Percentiles rank a stretch among this genome's conserved stretches.
phyloP scores from a whole-genome alignment of 2,888 invertebrate species.

The Dioctria linearis region DNA sequence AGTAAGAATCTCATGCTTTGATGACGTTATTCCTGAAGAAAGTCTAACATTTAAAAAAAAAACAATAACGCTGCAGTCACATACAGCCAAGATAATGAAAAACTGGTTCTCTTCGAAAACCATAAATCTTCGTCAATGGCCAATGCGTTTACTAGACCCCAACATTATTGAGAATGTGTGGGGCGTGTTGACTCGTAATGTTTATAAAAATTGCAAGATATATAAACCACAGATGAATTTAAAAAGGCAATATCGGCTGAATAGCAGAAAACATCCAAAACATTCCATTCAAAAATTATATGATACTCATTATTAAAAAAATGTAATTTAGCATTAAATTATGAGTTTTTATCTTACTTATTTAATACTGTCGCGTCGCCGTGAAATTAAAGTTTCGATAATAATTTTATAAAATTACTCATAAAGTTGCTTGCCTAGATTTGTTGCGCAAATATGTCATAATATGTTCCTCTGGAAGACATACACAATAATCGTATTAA shows the following conservation, averaged over 20 bases:
- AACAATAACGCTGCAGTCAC: background rate
- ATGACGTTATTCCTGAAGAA: background rate
- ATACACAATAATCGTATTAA: too few species aligned
- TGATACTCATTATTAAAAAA: background rate
- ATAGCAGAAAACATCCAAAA: background rate
- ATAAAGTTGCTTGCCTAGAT: too few species aligned
- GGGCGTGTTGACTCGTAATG: background rate
- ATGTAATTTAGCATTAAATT: background rate
- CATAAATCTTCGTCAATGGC: background rate
- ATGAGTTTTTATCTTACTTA: background rate
- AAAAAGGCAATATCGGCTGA: slow-evolving; percentile 7
- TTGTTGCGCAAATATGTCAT: too few species aligned
- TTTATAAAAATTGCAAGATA: background rate
- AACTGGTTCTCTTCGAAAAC: background rate
- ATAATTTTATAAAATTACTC: too few species aligned
- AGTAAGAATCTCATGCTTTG: background rate
- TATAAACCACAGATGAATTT: background rate
- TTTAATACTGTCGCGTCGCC: too few species aligned
- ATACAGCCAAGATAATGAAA: background rate
- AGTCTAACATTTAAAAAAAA: background rate
- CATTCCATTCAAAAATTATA: background rate
- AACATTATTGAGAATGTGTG: slow-evolving; percentile 15
- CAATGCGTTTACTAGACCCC: background rate
- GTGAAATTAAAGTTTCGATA: too few species aligned
- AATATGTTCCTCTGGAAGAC: too few species aligned